Percentiles rank a stretch among this genome's conserved stretches.
These are phyloP conservation scores for Pelosia muscerda DNA, from an alignment of 2,888 invertebrate species.

Conservation along the genomic window DNA sequence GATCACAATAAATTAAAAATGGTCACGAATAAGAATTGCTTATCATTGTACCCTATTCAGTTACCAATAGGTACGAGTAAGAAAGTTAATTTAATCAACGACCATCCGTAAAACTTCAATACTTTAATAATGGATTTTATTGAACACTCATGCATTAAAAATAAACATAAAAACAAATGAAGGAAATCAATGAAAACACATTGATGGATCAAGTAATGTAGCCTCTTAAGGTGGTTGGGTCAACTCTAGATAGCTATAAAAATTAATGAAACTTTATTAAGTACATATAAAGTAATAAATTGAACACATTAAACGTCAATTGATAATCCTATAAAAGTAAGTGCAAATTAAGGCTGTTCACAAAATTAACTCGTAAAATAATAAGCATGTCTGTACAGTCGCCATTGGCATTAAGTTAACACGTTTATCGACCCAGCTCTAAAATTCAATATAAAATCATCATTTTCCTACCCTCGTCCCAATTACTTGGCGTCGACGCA, in stretches of 20 bases:
- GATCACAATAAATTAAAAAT: too few relatives aligned
- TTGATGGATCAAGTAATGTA: constrained; percentile 7
- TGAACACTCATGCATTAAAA: background rate
- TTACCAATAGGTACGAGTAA: too few relatives aligned
- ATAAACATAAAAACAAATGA: background rate
- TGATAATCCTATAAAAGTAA: constrained; percentile 7
- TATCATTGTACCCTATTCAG: too few relatives aligned
- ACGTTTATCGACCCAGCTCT: too few relatives aligned
- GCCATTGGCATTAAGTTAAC: too few relatives aligned
- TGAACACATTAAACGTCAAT: constrained; percentile 14
- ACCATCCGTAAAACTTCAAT: too few relatives aligned
- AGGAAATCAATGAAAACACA: background rate
- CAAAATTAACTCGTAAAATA: background rate
- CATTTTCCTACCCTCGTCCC: too few relatives aligned
- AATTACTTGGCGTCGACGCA: too few relatives aligned
- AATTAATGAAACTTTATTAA: constrained; percentile 23
- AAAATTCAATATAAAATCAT: too few relatives aligned
- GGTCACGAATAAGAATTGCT: too few relatives aligned
- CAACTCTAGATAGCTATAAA: constrained; percentile 20
- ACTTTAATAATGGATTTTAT: too few relatives aligned
- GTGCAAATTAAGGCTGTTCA: background rate
- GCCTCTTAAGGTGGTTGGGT: constrained; percentile 1
- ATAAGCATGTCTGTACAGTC: background rate
- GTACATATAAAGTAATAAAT: constrained; percentile 18
- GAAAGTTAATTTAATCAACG: too few relatives aligned